phyloP scores from a whole-genome alignment of 1,140 invertebrate species.

The Oscheius sp. region DNA sequence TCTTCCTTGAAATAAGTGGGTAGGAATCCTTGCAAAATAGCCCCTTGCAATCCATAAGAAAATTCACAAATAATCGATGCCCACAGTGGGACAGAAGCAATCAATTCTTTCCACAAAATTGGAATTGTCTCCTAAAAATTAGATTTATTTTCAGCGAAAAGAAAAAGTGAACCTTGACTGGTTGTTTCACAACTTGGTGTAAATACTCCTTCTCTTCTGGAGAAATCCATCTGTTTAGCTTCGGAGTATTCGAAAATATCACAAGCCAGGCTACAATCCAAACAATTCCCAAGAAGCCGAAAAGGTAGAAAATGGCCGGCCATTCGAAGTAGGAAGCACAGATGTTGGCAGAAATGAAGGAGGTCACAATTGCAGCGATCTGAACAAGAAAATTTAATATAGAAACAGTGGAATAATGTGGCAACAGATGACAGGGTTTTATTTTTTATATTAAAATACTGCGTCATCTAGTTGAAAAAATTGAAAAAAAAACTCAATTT shows the following conservation, averaged over 20 bases:
- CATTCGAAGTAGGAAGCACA: constrained; percentile 14
- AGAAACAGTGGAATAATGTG: too few relatives aligned
- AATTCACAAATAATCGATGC: constrained; percentile 2
- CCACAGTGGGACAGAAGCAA: neutral
- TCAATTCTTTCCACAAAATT: neutral
- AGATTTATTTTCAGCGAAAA: constrained; percentile 12
- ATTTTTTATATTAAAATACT: too few relatives aligned
- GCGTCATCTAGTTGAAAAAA: too few relatives aligned
- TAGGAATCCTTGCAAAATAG: constrained; percentile 11
- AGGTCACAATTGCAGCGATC: neutral
- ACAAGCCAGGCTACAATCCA: constrained; percentile 23
- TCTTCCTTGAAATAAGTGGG: constrained; percentile 23
- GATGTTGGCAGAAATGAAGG: constrained; percentile 19
- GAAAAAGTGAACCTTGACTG: neutral
- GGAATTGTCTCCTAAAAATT: too few relatives aligned
- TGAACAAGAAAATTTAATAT: neutral
- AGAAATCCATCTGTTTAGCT: constrained; percentile 20
- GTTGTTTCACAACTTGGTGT: neutral
- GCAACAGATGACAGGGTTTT: too few relatives aligned
- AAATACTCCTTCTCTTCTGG: constrained; percentile 30
- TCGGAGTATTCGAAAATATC: constrained; percentile 20
- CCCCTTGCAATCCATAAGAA: neutral
- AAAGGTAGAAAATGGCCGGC: constrained; percentile 36
- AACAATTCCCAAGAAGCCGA: constrained; percentile 9
- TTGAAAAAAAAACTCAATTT: too few relatives aligned